Base-by-base conservation (phyloP, 2,113 vertebrate genomes). In the Gadus chalcogrammus region DNA sequence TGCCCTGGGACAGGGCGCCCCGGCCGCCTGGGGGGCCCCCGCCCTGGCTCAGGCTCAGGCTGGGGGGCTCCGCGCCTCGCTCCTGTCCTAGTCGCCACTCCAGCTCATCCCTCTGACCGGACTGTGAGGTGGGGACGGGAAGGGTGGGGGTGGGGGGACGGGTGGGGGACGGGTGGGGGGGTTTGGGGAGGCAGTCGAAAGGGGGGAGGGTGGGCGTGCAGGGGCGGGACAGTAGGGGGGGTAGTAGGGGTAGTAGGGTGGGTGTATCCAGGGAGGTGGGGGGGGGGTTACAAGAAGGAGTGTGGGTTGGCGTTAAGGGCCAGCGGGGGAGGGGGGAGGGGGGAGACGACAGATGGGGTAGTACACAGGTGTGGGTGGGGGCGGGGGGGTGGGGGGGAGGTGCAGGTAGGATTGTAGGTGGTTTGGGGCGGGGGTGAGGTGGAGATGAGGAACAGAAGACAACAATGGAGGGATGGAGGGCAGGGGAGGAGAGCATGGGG, bases 61-160 rank as follows among this genome's bases (percentile, higher is more conserved):
- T 91, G 84, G 93, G 93, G 90, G 75, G 88, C 87, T 97, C 93
- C 65, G 94, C 90, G 88, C 92, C 92, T 85, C 85, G 92, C 88
- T 95, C 94, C 91, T 90, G 94, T 90, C 88, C 92, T 88, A 93
- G 92, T 87, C 93, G 93, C 94, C 95, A 94, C 89, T 96, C 94
- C 93, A 93, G 92, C 94, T 97, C 96, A 91, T 98, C 96, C 92
- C 94, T 96, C 93, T 94, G 93, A 94, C 91, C 93, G 93, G 93
- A 97, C 96, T 99, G 96, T 94, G 93, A 93, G 90, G 90, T 88
- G 85, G 80, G 74, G 5, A 62, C 61, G 64, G 56, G 2, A 27
- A 17, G 22, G n/a, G n/a, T n/a, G n/a, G n/a, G 61, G 22, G 65
- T 3, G 68, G 64, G 61, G 72, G 55, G 59, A n/a, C n/a, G n/a